phyloP scores from a whole-genome alignment of 2,888 invertebrate genomes.

The Desoria tigrina region DNA sequence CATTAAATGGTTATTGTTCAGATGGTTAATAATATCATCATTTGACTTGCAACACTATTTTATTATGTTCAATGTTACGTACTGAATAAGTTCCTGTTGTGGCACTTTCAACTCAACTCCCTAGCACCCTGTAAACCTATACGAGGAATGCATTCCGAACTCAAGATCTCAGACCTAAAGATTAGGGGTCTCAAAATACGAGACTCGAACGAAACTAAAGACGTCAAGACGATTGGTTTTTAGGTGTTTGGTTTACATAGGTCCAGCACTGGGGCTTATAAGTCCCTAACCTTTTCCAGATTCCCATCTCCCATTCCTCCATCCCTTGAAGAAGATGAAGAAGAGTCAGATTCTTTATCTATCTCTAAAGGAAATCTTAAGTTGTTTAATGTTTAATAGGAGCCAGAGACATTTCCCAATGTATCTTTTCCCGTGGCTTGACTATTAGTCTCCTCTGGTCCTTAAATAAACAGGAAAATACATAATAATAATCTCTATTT shows the following conservation, averaged over 20 bases:
- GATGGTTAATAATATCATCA: too few relatives aligned
- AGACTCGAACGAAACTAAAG: too few relatives aligned
- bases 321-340: not conserved
- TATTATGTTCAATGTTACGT: too few relatives aligned
- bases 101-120: constrained; percentile 14
- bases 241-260: too few relatives aligned
- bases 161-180: too few relatives aligned
- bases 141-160: not conserved
- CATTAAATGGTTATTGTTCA: too few relatives aligned
- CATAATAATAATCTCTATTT: not conserved
- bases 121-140: not conserved
- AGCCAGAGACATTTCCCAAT: too few relatives aligned
- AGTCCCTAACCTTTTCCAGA: too few relatives aligned
- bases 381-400: not conserved
- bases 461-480: constrained; percentile 12
- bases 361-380: not conserved
- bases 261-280: too few relatives aligned
- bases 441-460: not conserved
- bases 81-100: constrained; percentile 18
- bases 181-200: too few relatives aligned
- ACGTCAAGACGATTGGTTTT: too few relatives aligned
- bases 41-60: too few relatives aligned
- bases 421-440: not conserved
- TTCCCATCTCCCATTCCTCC: not conserved
- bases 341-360: constrained; percentile 8